Evolutionary conservation across 2,113 vertebrate species (phyloP), one percentile per base, ranked within the genome.

Genomic region (Phyllostomus hastatus): DNA sequence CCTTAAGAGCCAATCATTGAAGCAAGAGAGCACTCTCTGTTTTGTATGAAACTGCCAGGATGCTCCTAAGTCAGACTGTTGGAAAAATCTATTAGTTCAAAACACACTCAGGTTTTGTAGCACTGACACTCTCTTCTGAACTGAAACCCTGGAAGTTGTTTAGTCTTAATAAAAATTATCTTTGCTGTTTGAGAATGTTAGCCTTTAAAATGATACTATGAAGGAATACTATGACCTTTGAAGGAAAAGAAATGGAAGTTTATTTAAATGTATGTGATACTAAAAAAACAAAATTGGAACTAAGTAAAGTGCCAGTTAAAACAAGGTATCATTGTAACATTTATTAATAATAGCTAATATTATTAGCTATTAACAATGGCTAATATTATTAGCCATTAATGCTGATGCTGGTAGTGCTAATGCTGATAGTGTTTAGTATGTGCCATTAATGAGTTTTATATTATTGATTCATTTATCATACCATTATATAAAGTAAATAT

Each of bases 1-100:
- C 82, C 90, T 8, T 83, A 92, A 96, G 81, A 93, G 69, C 67
- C 94, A 97, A 92, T 96, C 95, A 96, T 7, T 41, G 67, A 97
- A 95, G 33, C 10, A 92, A 95, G 48, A 93, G 61, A 69, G 76
- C 20, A 78, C 20, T 64, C 46, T 48, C 1, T 85, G 54, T 38
- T 92, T 75, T 89, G 33, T 88, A 78, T 82, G 54, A 94, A 94
- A 67, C 69, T 79, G 43, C 69, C n/a, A 92, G 64, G 61, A 67
- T 70, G 69, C 24, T 81, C 31, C 4, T 66, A 52, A 66, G 85
- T 96, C 91, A 87, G 80, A 94, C 78, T 64, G 38, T 89, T 88
- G 91, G 41, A 57, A 92, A 92, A 41, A 86, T 84, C 2, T 16
- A 7, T 81, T 82, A 84, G 28, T 82, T 59, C 41, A 88, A 91